phyloP scores from a whole-genome alignment of 1,140 invertebrate species.

The Diploscapter pachys region DNA sequence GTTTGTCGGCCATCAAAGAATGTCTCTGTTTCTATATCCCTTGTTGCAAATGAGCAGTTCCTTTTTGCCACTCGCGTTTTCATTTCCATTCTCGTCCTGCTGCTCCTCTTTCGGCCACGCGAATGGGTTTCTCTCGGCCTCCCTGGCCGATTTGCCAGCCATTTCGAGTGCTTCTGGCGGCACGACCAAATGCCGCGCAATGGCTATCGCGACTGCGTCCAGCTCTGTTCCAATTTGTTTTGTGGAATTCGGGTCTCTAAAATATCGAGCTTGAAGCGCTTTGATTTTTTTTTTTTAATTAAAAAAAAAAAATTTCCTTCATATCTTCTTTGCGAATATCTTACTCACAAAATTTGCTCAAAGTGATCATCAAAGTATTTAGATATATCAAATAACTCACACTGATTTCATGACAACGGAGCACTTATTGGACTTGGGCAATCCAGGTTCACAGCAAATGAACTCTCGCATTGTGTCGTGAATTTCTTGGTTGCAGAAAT shows the following conservation, averaged over 20 bases:
- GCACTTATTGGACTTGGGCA: constrained; percentile 6
- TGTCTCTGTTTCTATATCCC: too few relatives aligned
- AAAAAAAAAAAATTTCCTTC: too few relatives aligned
- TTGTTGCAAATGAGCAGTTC: too few relatives aligned
- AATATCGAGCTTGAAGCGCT: neutral
- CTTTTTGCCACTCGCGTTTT: too few relatives aligned
- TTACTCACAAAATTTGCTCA: neutral
- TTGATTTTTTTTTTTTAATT: too few relatives aligned
- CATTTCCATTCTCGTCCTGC: too few relatives aligned
- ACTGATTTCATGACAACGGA: constrained; percentile 18
- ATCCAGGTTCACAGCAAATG: constrained; percentile 5
- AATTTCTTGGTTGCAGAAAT: constrained; percentile 33
- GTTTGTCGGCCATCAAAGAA: too few relatives aligned
- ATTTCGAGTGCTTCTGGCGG: too few relatives aligned
- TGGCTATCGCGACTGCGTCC: constrained; percentile 39
- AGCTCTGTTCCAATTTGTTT: constrained; percentile 38
- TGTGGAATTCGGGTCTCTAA: constrained; percentile 16
- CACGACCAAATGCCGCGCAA: constrained; percentile 13
- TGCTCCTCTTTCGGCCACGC: too few relatives aligned
- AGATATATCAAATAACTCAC: constrained; percentile 3
- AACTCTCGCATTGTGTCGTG: constrained; percentile 25
- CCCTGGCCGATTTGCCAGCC: too few relatives aligned
- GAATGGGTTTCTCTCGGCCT: too few relatives aligned
- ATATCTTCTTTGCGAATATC: too few relatives aligned
- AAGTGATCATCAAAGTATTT: neutral